Percentiles rank a stretch among this genome's conserved stretches.
Evolutionary conservation across 2,797 vertebrate genomes (phyloP).

Genomic region (Protonibea diacanthus): DNA sequence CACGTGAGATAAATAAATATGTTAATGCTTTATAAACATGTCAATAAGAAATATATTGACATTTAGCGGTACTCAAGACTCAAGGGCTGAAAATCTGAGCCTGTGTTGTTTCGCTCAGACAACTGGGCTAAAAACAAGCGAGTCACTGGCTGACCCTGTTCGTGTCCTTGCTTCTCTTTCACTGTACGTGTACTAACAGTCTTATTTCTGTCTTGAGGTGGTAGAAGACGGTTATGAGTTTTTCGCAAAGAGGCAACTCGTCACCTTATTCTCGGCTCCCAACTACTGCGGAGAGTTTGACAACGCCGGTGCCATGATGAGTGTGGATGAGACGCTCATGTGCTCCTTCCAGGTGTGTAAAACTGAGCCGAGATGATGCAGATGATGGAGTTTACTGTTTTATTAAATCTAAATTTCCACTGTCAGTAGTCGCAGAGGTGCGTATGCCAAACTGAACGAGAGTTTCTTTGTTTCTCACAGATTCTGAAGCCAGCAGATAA

Average conservation of each 20-base stretch:
- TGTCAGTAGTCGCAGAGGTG: not conserved
- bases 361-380: not conserved
- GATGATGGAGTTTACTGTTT: too few relatives aligned
- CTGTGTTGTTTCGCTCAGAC: not conserved
- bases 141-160: not conserved
- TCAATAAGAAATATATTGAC: not conserved
- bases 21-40: not conserved
- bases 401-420: not conserved
- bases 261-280: conserved; percentile 88
- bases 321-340: conserved; percentile 90
- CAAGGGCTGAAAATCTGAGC: not conserved
- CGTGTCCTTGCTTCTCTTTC: not conserved
- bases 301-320: conserved; percentile 90
- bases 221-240: conserved; percentile 90
- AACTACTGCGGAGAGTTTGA: conserved; percentile 91
- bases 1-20: not conserved
- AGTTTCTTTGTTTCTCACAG: conserved; percentile 61
- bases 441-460: conserved; percentile 25
- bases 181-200: not conserved
- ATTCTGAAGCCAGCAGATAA: conserved; percentile 90
- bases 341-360: conserved; percentile 88
- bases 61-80: not conserved
- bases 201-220: conserved; percentile 74
- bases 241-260: conserved; percentile 88
- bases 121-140: not conserved